Base-by-base conservation (phyloP, 2,797 vertebrate genomes). In the Sebastes kiyomatsui region DNA sequence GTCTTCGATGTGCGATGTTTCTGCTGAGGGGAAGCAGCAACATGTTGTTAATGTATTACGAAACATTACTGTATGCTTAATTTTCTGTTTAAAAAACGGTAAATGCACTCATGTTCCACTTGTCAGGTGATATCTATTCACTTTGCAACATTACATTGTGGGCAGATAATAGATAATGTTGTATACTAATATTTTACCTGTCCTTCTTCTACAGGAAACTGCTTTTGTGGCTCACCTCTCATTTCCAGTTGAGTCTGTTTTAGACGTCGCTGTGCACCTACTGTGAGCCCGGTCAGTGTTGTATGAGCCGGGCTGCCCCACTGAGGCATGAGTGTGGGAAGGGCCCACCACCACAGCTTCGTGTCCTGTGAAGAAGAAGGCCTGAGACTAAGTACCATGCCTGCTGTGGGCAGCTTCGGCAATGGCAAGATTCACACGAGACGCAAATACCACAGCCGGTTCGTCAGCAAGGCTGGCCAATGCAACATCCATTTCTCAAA, bases 401-500 rank as follows among this genome's bases (percentile, higher is more conserved):
- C 97, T 3, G 97, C 97, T 6, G 95, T 98, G 82, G 95, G 95
- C 80, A 97, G 97, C 87, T 99, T 99, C 55, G 97, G 98, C 87
- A 99, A 99, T 0, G 97, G 98, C 59, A 99, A 98, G 90, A 98
- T 99, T 88, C 97, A 98, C 82, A 99, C 98, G 0, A 93, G 97
- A 73, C 96, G 97, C 71, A 96, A 97, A 92, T 94, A 96, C 88
- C 96, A 96, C 68, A 97, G 95, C 85, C 96, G 98, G 62, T 99
- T 99, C 1, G 98, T 99, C 81, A 97, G 96, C 94, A 99, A 99
- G 94, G 96, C 96, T 0, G 98, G 98, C 61, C 98, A 98, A 60
- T 99, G 98, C 94, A 99, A 99, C 1, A 95, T 99, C 9, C 97
- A 96, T 70, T 99, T 99, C 54, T 88, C 97, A n/a, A 97, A 99